Evolutionary conservation across 1,140 invertebrate genomes (phyloP).

Genomic region (Halesus radiatus): DNA sequence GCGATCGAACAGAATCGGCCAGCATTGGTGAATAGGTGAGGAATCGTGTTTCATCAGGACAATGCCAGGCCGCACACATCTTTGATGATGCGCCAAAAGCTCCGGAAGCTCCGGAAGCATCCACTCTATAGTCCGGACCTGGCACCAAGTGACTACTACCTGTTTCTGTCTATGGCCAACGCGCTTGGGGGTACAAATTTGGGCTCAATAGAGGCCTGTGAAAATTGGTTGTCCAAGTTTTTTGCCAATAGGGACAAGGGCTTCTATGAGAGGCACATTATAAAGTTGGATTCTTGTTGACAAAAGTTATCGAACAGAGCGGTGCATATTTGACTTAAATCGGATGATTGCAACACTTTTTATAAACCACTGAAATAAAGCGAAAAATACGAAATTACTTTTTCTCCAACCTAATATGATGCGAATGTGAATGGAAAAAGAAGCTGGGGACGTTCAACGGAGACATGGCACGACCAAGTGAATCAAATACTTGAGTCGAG

Average conservation of each 20-base stretch:
- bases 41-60: too few relatives aligned
- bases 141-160: slow-evolving; percentile 15
- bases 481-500: too few relatives aligned
- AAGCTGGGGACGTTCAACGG: too few relatives aligned
- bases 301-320: slow-evolving; percentile 24
- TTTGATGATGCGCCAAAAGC: too few relatives aligned
- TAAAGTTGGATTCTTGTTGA: too few relatives aligned
- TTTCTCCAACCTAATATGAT: slow-evolving; percentile 14
- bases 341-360: slow-evolving; percentile 19
- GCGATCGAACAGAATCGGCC: slow-evolving; percentile 17
- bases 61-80: too few relatives aligned
- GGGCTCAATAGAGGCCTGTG: slow-evolving; percentile 8
- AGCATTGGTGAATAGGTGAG: too few relatives aligned
- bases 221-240: slow-evolving; percentile 9
- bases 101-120: too few relatives aligned
- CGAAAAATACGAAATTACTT: slow-evolving; percentile 26
- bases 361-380: slow-evolving; percentile 21
- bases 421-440: too few relatives aligned
- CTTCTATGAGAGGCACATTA: too few relatives aligned
- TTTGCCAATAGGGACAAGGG: too few relatives aligned
- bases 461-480: too few relatives aligned
- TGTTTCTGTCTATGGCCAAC: slow-evolving; percentile 15
- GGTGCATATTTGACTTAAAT: slow-evolving; percentile 23
- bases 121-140: background rate
- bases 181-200: slow-evolving; percentile 26